phyloP scores from a whole-genome alignment of 2,797 vertebrate species.

The Cirrhinus mrigala region DNA sequence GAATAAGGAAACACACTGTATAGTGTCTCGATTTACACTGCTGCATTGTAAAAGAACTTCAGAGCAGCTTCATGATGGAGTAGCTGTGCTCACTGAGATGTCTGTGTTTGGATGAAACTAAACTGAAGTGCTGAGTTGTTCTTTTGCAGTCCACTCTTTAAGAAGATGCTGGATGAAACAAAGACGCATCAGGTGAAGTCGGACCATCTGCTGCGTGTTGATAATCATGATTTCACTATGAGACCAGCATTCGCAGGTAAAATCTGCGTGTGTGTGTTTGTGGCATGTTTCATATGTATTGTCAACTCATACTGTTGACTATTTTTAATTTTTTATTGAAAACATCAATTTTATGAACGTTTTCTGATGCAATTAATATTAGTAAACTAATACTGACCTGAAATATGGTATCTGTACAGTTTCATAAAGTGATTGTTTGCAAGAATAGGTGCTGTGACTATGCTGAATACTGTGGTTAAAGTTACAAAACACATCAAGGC shows the following conservation, averaged over 20 bases:
- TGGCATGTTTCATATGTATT: background rate
- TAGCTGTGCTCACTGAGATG: background rate
- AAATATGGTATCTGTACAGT: background rate
- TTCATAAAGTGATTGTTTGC: background rate
- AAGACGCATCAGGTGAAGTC: constrained; percentile 83
- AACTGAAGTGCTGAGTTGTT: background rate
- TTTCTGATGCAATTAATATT: background rate
- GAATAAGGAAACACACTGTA: background rate
- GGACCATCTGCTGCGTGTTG: constrained; percentile 88
- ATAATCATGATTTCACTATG: constrained; percentile 95
- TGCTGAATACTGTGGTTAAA: background rate
- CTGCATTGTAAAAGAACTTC: background rate
- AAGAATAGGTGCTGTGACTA: background rate
- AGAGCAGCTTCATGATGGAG: background rate
- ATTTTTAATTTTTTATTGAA: too few species aligned
- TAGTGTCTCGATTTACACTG: background rate
- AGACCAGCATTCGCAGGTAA: constrained; percentile 94
- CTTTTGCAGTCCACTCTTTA: constrained; percentile 81
- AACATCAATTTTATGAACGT: too few species aligned
- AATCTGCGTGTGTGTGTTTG: background rate
- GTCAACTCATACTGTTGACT: background rate
- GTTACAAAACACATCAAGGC: background rate
- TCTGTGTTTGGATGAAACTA: background rate
- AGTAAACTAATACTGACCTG: background rate
- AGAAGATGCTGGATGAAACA: constrained; percentile 86